Evolutionary conservation across 2,113 vertebrate genomes (phyloP).

Genomic region (Pelmatolapia mariae): DNA sequence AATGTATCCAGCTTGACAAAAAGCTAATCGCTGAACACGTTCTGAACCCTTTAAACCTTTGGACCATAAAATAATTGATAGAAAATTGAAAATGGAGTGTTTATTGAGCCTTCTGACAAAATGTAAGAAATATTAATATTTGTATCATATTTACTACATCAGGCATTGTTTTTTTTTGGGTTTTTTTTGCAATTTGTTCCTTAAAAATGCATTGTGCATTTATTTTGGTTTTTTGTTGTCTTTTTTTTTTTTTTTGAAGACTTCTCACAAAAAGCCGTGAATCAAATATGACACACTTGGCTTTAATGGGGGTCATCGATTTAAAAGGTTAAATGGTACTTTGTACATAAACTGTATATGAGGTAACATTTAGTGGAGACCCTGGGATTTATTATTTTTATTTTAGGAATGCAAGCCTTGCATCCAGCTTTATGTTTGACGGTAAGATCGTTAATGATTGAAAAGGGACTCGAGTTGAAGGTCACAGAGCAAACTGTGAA

Average conservation of each 20-base stretch:
- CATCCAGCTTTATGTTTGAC: not conserved
- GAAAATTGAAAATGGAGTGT: not conserved
- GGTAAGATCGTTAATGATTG: slow-evolving; percentile 16
- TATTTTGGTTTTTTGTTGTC: accelerated
- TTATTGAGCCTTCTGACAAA: not conserved
- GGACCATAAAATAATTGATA: not conserved
- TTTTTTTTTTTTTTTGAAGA: not conserved
- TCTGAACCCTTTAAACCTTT: accelerated
- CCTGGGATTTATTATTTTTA: not conserved
- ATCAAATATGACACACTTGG: not conserved
- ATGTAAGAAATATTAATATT: not conserved
- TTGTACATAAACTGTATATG: not conserved
- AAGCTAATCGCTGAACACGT: accelerated
- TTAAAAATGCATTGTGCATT: not conserved
- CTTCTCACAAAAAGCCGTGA: not conserved
- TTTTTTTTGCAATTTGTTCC: not conserved
- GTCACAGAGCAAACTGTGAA: not conserved
- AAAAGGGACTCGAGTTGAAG: not conserved
- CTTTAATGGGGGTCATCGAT: accelerated
- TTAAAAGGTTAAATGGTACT: not conserved
- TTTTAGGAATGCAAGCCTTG: not conserved
- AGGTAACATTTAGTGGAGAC: not conserved
- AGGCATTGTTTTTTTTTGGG: accelerated
- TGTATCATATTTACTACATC: not conserved
- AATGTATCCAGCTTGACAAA: not conserved